phyloP scores from a whole-genome alignment of 2,797 vertebrate genomes.

The Remorina albescens region DNA sequence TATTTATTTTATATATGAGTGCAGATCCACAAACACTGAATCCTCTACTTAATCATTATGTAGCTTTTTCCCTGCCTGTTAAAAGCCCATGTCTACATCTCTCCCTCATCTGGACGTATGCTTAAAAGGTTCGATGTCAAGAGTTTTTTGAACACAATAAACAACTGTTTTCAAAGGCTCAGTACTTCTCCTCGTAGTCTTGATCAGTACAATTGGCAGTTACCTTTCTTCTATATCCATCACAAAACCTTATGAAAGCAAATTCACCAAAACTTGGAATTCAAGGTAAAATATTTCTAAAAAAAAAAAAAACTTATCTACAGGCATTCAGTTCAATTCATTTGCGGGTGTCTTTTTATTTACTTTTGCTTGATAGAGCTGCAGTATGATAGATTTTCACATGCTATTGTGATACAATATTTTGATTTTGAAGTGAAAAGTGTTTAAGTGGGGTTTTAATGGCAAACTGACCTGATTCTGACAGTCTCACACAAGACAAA shows the following conservation, averaged over 20 bases:
- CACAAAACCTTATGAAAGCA: not conserved
- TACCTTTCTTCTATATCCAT: not conserved
- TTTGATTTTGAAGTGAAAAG: constrained; percentile 41
- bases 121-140: not conserved
- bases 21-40: not conserved
- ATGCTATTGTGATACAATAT: constrained; percentile 36
- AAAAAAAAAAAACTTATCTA: not conserved
- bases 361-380: not conserved
- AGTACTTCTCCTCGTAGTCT: not conserved
- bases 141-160: not conserved
- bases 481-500: constrained; percentile 63
- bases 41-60: not conserved
- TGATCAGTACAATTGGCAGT: not conserved
- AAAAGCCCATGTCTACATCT: not conserved
- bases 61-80: not conserved
- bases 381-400: constrained; percentile 25
- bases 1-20: not conserved
- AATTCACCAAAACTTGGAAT: not conserved
- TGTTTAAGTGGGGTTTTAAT: constrained; percentile 55
- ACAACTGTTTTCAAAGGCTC: no score
- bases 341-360: constrained; percentile 25
- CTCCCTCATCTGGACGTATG: not conserved
- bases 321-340: not conserved
- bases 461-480: constrained; percentile 76
- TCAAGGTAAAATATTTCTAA: not conserved